Conservation (phyloP, 1,140 invertebrate species). For the Drosophila repleta region DNA sequence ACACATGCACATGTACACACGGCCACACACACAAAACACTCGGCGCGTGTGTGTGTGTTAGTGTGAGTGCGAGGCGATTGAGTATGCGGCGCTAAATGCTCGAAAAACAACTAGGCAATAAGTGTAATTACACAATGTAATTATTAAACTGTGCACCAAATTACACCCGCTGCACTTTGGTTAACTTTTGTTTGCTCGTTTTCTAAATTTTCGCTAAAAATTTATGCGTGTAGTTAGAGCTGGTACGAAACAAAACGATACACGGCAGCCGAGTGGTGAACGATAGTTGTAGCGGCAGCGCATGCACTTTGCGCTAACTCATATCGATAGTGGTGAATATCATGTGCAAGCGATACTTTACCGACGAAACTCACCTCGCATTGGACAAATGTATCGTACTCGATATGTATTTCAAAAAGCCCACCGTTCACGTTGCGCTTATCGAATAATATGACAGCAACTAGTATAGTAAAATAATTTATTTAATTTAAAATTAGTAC, state of each 20-base stretch:
- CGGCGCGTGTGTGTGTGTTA: conserved; percentile 29
- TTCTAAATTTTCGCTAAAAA: conserved; percentile 48
- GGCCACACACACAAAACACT: conserved; percentile 41
- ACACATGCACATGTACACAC: conserved; percentile 28
- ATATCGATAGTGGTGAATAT: conserved; percentile 19
- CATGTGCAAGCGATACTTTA: background rate
- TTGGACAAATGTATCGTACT: background rate
- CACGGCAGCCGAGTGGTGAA: conserved; percentile 23
- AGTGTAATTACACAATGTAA: conserved; percentile 24
- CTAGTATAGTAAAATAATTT: conserved; percentile 42
- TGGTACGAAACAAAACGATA: conserved; percentile 48
- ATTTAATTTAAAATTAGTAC: conserved; percentile 46
- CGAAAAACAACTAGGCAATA: background rate
- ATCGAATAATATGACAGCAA: background rate
- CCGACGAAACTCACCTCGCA: background rate
- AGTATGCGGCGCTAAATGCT: conserved; percentile 27
- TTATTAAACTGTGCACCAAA: conserved; percentile 5
- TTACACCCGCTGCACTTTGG: conserved; percentile 17
- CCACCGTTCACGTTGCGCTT: background rate
- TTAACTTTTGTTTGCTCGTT: conserved; percentile 23
- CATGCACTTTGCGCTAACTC: conserved; percentile 9
- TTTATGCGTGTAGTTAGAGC: conserved; percentile 54
- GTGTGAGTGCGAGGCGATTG: conserved; percentile 31
- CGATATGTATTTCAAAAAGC: background rate
- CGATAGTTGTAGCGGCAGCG: conserved; percentile 17